A percentile compares a stretch with the other conserved stretches of the same genome.
These are phyloP conservation scores for Pseudomyrmex gracilis DNA, from an alignment of 1,140 invertebrate genomes.

Conservation along the genomic window DNA sequence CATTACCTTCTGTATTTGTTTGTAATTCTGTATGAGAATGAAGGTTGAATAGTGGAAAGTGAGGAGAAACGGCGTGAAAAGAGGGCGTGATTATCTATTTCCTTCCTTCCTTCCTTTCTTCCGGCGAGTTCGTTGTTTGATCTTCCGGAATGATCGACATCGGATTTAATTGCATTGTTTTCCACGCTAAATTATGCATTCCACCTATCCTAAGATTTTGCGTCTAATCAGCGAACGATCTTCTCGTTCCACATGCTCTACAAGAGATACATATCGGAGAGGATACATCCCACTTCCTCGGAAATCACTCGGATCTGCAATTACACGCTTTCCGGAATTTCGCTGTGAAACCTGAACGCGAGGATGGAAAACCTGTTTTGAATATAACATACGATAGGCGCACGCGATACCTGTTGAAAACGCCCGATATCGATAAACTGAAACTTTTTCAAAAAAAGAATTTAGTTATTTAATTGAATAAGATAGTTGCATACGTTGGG, in stretches of 20 bases:
- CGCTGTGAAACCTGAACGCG: background rate
- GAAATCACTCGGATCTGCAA: conserved; percentile 26
- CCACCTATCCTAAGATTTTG: background rate
- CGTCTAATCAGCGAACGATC: conserved; percentile 42
- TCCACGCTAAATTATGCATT: conserved; percentile 39
- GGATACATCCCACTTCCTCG: conserved; percentile 29
- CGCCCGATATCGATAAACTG: too few relatives aligned
- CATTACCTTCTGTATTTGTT: background rate
- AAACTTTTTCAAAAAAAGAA: too few relatives aligned
- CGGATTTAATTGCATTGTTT: conserved; percentile 1
- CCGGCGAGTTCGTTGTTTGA: background rate
- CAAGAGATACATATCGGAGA: background rate
- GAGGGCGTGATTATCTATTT: background rate
- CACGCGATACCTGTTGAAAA: too few relatives aligned
- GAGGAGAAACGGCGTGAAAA: conserved; percentile 9
- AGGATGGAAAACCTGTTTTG: too few relatives aligned
- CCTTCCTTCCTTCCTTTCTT: conserved; percentile 19
- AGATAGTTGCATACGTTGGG: too few relatives aligned
- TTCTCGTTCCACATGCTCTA: background rate
- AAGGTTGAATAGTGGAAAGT: conserved; percentile 49
- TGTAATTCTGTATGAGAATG: background rate
- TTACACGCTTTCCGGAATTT: conserved; percentile 42
- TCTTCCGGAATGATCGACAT: conserved; percentile 43
- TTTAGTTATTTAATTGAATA: too few relatives aligned
- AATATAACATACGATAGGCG: too few relatives aligned